Evolutionary conservation across 1,140 invertebrate species (phyloP).

Genomic region (Cherax destructor): DNA sequence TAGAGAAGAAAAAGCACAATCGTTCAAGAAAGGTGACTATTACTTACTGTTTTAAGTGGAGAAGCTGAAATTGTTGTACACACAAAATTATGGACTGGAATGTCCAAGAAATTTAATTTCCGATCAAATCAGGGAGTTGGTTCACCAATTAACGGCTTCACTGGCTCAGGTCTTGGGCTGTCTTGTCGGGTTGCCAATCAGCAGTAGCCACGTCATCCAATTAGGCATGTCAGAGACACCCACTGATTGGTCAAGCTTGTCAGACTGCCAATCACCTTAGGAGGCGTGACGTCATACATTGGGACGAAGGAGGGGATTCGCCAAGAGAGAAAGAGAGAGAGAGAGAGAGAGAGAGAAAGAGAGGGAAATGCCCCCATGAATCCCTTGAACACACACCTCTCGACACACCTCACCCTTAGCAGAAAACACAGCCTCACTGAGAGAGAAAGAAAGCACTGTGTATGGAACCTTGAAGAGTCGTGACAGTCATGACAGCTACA

Average conservation of each 20-base stretch:
- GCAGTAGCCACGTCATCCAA: constrained; percentile 30
- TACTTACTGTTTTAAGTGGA: too few relatives aligned
- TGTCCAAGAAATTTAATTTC: background rate
- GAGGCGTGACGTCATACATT: constrained; percentile 17
- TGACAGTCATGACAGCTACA: too few relatives aligned
- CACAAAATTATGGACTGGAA: background rate
- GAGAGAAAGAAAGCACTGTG: too few relatives aligned
- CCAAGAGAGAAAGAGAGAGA: background rate
- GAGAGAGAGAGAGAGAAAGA: too few relatives aligned
- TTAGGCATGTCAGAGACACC: constrained; percentile 19
- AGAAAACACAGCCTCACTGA: too few relatives aligned
- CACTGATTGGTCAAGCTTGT: constrained; percentile 31
- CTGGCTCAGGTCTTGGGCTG: background rate
- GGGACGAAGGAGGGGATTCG: background rate
- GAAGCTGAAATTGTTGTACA: background rate
- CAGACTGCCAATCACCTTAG: constrained; percentile 17
- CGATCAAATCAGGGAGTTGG: background rate
- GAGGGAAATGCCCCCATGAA: too few relatives aligned
- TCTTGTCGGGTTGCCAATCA: constrained; percentile 37
- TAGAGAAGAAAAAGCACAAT: too few relatives aligned
- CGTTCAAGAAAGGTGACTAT: too few relatives aligned
- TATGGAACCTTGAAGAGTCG: too few relatives aligned
- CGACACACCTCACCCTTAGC: too few relatives aligned
- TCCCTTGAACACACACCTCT: too few relatives aligned
- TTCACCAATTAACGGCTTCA: constrained; percentile 33